Percentiles rank a stretch among this genome's conserved stretches.
Conservation (phyloP, 2,113 vertebrate species). For the Elanoides forficatus region DNA sequence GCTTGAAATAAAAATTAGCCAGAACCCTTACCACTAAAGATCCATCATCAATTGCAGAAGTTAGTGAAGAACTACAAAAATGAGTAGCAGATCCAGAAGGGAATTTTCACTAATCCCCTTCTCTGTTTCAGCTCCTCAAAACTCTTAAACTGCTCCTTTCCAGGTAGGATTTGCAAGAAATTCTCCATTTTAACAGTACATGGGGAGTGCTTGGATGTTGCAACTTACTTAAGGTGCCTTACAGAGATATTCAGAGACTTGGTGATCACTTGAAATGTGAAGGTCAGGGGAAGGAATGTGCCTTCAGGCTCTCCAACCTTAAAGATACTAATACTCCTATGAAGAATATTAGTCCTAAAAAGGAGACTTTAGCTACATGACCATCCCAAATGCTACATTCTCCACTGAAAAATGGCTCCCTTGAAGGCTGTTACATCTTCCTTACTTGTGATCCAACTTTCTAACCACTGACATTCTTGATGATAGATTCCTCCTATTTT, state of each 20-base stretch:
- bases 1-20: slow-evolving; percentile 18
- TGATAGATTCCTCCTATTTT: neutral
- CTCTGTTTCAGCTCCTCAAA: neutral
- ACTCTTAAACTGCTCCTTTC: neutral
- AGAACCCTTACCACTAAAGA: neutral
- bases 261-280: neutral
- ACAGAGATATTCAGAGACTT: neutral
- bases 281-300: neutral
- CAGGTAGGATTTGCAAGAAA: neutral
- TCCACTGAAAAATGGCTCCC: slow-evolving; percentile 25
- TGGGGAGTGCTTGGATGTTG: neutral
- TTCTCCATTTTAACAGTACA: neutral
- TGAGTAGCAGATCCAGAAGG: neutral
- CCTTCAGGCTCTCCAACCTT: neutral
- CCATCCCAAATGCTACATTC: neutral
- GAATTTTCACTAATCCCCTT: neutral
- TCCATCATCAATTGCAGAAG: neutral
- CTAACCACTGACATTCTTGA: neutral
- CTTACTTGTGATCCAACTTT: neutral
- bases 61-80: neutral
- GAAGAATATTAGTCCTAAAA: slow-evolving; percentile 1
- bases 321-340: neutral
- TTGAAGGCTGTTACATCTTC: neutral
- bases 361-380: neutral
- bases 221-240: neutral